A percentile compares a stretch with the other conserved stretches of the same genome.
phyloP scores from a whole-genome alignment of 1,140 invertebrate genomes.

The Panagrolaimus sp. region DNA sequence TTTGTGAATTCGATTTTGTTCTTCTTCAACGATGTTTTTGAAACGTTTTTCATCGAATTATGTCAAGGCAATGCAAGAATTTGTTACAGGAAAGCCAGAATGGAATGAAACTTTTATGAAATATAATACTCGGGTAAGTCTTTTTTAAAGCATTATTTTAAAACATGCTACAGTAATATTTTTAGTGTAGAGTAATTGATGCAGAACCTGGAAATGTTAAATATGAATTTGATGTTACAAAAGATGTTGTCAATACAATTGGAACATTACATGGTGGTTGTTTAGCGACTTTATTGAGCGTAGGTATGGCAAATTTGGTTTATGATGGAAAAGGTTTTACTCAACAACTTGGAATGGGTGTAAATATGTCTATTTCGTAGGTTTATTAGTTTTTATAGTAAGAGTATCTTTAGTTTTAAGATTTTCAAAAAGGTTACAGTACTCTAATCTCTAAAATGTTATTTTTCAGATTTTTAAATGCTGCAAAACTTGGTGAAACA shows the following conservation, averaged over 20 bases:
- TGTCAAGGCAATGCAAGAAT: too few species aligned
- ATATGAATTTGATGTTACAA: constrained; percentile 32
- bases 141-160: constrained; percentile 62
- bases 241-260: constrained; percentile 21
- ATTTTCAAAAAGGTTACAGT: too few species aligned
- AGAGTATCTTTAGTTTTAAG: too few species aligned
- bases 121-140: not conserved
- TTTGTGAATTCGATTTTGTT: too few species aligned
- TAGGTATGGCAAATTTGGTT: constrained; percentile 30
- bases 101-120: too few species aligned
- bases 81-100: too few species aligned
- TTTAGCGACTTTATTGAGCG: constrained; percentile 35
- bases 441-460: too few species aligned
- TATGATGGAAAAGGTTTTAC: not conserved
- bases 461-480: constrained; percentile 66
- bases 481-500: constrained; percentile 69
- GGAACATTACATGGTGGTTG: constrained; percentile 33
- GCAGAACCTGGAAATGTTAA: not conserved
- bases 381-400: not conserved
- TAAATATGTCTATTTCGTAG: constrained; percentile 33
- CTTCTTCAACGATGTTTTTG: too few species aligned
- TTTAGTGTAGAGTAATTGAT: constrained; percentile 42
- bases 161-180: constrained; percentile 37
- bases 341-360: constrained; percentile 21
- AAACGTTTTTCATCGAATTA: too few species aligned